Conservation (phyloP, 2,797 vertebrate species). For the Coilia nasus region DNA sequence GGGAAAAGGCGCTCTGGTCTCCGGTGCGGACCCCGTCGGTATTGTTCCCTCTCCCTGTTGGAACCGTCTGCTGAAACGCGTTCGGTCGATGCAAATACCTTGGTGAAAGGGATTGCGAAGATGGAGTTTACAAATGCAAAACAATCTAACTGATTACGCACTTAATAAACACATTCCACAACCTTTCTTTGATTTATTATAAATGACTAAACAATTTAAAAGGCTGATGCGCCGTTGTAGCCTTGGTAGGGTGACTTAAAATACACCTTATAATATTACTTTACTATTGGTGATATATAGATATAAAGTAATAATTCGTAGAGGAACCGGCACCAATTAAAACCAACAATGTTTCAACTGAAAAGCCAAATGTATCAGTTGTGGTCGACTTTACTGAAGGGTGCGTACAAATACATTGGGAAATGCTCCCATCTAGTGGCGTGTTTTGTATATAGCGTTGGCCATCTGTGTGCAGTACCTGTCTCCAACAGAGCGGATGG, state of each 20-base stretch:
- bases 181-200: not conserved
- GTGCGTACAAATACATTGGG: not conserved
- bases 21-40: not conserved
- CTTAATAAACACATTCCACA: not conserved
- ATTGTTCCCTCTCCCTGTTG: conserved; percentile 12
- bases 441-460: not conserved
- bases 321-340: too few species aligned
- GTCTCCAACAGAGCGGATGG: not conserved
- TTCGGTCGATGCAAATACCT: not conserved
- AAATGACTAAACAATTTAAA: not conserved
- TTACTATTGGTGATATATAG: too few species aligned
- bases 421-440: not conserved
- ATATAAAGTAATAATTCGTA: too few species aligned
- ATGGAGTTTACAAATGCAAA: not conserved
- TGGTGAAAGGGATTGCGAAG: not conserved
- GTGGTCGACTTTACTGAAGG: not conserved
- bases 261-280: too few species aligned
- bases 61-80: conserved; percentile 5
- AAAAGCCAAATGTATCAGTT: not conserved
- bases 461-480: not conserved
- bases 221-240: not conserved
- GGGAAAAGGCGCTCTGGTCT: conserved; percentile 15
- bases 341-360: not conserved
- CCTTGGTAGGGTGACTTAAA: too few species aligned
- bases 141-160: not conserved